phyloP scores from a whole-genome alignment of 2,113 vertebrate genomes.

The Prietella phreatophila region DNA sequence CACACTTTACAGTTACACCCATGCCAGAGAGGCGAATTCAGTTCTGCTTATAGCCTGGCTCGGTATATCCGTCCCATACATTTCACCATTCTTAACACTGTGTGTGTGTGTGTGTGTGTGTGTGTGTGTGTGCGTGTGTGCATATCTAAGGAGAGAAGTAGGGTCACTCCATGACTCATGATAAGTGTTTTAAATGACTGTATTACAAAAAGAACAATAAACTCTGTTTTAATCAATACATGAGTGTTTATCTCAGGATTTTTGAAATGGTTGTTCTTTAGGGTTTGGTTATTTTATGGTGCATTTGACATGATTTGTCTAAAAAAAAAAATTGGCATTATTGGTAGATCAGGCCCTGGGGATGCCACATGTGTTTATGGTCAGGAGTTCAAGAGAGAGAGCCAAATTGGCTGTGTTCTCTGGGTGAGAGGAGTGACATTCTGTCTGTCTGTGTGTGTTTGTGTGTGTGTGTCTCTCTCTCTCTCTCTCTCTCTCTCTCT shows the following conservation, averaged over 20 bases:
- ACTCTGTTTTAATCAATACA: constrained; percentile 37
- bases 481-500: not conserved
- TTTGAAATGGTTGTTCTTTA: constrained; percentile 16
- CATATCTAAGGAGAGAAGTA: not conserved
- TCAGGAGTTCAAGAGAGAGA: not conserved
- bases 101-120: not conserved
- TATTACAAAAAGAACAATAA: not conserved
- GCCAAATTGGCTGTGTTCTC: not conserved
- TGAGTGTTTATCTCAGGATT: constrained; percentile 10
- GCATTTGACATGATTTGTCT: not conserved
- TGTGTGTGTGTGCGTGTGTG: not conserved
- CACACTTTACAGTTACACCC: not conserved
- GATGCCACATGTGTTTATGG: not conserved
- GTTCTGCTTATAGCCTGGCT: not conserved
- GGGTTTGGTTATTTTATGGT: not conserved
- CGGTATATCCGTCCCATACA: constrained; percentile 14
- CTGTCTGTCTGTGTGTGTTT: too few species aligned
- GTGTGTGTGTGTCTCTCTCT: too few species aligned
- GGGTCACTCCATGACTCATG: not conserved
- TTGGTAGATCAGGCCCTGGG: not conserved
- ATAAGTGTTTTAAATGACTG: not conserved
- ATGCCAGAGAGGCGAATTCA: constrained; percentile 17
- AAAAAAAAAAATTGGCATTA: not conserved
- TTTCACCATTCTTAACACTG: constrained; percentile 12
- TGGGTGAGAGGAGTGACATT: not conserved